Evolutionary conservation across 2,113 vertebrate genomes (phyloP), one percentile per base, ranked within the genome.

Genomic region (Pheucticus melanocephalus): DNA sequence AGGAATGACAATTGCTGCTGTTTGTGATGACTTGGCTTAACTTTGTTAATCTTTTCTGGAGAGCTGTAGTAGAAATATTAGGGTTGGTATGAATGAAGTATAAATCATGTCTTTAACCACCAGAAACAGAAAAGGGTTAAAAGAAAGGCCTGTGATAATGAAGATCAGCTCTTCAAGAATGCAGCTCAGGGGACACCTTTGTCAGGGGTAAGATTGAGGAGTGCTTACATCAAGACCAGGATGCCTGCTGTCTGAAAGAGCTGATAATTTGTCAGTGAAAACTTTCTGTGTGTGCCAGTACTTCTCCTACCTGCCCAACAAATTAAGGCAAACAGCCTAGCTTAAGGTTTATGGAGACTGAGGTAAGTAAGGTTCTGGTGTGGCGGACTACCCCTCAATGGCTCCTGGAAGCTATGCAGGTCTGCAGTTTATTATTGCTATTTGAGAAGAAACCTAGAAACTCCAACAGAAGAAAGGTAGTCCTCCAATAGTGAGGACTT

Each of bases 1-100:
- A 39, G 47, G 45, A 94, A 30, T n/a, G 11, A 25, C 24, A 51
- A 0, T 22, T 80, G 33, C 4, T 30, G 25, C 20, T 4, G 0
- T 53, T 87, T 76, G 31, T 70, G 54, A 30, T 30, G 35, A 28
- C 12, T 80, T 35, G 31, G 16, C 21, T 69, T 79, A 39, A 4
- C 16, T 81, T 69, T 59, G 15, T 18, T 70, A 48, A 40, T 24
- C 15, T 22, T 51, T 71, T 57, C 2, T 53, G 25, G 59, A 78
- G 6, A 22, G 33, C 18, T 77, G 35, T 21, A 37, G 16, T 14
- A 44, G 61, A 64, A 59, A 37, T 66, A 16, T 37, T 65, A 50
- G 28, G 2, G 5, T 68, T 82, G 19, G 4, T 73, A 11, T 59
- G 37, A 73, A 77, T 90, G 22, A 15, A 4, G 19, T 24, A 63